phyloP scores from a whole-genome alignment of 37 sponge, comb jelly and placozoan species.

The Halichondria panicea region DNA sequence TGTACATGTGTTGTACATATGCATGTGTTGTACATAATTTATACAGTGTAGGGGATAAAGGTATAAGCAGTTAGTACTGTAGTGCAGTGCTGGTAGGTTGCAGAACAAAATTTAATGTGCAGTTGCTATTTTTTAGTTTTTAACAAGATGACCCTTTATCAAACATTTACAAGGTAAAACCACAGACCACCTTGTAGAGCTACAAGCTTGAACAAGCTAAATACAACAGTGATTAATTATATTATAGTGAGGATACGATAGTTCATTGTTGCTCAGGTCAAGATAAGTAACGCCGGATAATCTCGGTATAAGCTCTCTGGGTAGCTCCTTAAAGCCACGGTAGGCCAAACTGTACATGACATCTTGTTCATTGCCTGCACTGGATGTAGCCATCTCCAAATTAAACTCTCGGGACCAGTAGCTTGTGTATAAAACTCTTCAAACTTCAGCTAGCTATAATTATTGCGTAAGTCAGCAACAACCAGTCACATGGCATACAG shows the following conservation, averaged over 20 bases:
- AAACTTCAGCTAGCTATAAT: too few relatives aligned
- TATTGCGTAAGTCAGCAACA: too few relatives aligned
- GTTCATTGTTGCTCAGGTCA: slow-evolving; percentile 79
- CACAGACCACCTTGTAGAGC: not conserved
- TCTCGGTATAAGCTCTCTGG: slow-evolving; percentile 18
- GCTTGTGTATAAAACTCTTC: too few relatives aligned
- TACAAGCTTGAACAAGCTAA: not conserved
- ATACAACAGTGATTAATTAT: not conserved
- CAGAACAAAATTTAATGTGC: not conserved
- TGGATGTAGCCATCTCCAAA: too few relatives aligned
- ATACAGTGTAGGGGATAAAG: too few relatives aligned
- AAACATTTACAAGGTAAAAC: not conserved
- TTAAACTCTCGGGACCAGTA: too few relatives aligned
- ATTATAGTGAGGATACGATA: slow-evolving; percentile 83
- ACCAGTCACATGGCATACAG: too few relatives aligned
- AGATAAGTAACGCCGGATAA: slow-evolving; percentile 41
- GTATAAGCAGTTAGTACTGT: too few relatives aligned
- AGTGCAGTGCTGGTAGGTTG: not conserved
- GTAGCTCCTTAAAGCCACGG: slow-evolving; percentile 55
- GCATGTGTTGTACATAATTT: too few relatives aligned
- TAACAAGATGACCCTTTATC: not conserved
- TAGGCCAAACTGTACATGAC: slow-evolving; percentile 54
- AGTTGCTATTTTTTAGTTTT: not conserved
- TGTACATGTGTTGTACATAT: too few relatives aligned
- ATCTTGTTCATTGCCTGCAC: not conserved